These are phyloP conservation scores for Cinclus mexicanus DNA, from an alignment of 2,113 vertebrate genomes.

Conservation along the genomic window DNA sequence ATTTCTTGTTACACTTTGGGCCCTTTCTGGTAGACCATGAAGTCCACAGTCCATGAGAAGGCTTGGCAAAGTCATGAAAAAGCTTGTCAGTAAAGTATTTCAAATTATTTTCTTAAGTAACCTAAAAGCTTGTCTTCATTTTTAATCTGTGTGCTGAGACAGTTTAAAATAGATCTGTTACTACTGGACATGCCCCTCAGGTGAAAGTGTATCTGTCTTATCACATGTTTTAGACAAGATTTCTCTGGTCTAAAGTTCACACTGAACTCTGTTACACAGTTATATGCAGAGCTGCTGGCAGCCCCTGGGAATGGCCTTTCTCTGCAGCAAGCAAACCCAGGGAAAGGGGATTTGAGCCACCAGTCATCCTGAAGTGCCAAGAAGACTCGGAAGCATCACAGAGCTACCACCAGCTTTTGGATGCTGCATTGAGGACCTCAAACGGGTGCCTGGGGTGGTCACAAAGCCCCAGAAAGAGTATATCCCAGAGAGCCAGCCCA, in stretches of 20 bases:
- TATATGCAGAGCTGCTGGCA: not conserved
- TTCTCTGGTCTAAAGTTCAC: not conserved
- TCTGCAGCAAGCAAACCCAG: not conserved
- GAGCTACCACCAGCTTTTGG: not conserved
- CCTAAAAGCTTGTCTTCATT: not conserved
- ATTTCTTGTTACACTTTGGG: slow-evolving; percentile 68
- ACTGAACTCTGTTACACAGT: not conserved
- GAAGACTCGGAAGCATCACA: fast-evolving
- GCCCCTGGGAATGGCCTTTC: not conserved
- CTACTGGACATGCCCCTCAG: not conserved
- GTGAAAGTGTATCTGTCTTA: not conserved
- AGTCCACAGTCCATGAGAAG: slow-evolving; percentile 78
- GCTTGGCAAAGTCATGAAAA: slow-evolving; percentile 81
- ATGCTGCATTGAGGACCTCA: not conserved
- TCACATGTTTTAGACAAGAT: not conserved
- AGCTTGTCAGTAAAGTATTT: slow-evolving; percentile 84
- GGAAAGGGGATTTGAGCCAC: not conserved
- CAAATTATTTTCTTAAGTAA: not conserved
- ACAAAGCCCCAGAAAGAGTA: not conserved
- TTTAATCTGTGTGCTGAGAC: not conserved
- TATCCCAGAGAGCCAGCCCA: not conserved
- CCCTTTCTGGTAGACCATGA: slow-evolving; percentile 75
- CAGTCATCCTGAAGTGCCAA: not conserved
- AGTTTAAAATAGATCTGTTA: not conserved
- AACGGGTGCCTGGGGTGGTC: not conserved